Percentiles rank a stretch among this genome's conserved stretches.
These are phyloP conservation scores for Catagonus wagneri DNA, from an alignment of 2,113 vertebrate species.

Conservation along the genomic window DNA sequence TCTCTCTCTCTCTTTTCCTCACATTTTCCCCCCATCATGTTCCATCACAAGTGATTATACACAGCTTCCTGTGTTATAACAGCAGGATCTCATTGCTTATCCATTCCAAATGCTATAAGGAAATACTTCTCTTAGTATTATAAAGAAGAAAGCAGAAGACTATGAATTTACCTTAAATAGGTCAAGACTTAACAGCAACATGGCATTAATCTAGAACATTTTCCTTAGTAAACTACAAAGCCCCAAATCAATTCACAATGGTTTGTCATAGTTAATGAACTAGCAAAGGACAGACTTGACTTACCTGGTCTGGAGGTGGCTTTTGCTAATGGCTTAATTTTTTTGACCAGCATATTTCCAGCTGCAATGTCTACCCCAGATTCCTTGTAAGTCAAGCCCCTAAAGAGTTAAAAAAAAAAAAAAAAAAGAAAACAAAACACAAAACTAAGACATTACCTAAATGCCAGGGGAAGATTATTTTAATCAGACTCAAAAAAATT, in stretches of 20 bases:
- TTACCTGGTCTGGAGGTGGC: constrained; percentile 95
- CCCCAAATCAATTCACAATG: not conserved
- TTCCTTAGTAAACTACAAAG: constrained; percentile 10
- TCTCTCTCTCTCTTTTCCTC: no score
- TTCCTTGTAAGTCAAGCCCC: constrained; percentile 96
- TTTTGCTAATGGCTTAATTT: constrained; percentile 96
- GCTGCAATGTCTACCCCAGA: constrained; percentile 97
- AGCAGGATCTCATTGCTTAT: no score
- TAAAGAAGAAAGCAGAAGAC: not conserved
- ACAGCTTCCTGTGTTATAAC: no score
- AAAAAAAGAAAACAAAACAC: not conserved
- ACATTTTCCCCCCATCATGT: no score
- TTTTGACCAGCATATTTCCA: constrained; percentile 94
- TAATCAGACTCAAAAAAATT: not conserved
- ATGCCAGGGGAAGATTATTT: not conserved
- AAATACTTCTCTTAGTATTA: not conserved
- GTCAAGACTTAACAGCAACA: not conserved
- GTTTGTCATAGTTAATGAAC: not conserved
- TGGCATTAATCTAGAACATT: not conserved
- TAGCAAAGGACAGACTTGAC: not conserved
- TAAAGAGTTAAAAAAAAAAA: constrained; percentile 80
- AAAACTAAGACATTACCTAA: not conserved
- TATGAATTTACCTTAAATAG: not conserved
- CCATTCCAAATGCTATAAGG: not conserved
- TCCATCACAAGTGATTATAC: no score